phyloP scores from a whole-genome alignment of 2,888 invertebrate genomes.

The Acleris emargana region DNA sequence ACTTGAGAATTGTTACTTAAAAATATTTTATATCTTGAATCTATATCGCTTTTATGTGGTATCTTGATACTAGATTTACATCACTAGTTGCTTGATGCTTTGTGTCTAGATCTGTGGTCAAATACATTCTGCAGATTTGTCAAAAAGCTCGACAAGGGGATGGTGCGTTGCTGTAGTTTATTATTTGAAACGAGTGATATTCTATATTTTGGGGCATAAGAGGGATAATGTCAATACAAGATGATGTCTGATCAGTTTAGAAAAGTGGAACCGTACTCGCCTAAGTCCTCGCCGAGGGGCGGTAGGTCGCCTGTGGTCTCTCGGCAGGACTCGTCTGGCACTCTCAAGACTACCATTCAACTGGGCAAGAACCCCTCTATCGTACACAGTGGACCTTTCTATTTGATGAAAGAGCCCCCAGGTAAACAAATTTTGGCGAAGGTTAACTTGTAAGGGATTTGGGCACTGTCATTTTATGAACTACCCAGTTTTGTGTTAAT shows the following conservation, averaged over 20 bases:
- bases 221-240: constrained; percentile 86
- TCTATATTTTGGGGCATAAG: constrained; percentile 65
- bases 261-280: constrained; percentile 97
- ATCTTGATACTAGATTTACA: constrained; percentile 14
- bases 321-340: constrained; percentile 98
- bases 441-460: background rate
- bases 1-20: no score
- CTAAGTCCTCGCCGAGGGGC: constrained; percentile 96
- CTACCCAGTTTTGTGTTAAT: background rate
- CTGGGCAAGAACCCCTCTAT: constrained; percentile 98
- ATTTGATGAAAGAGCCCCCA: constrained; percentile 98
- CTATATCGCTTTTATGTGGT: no score
- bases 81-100: constrained; percentile 29
- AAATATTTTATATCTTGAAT: no score
- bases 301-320: constrained; percentile 97
- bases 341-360: constrained; percentile 98
- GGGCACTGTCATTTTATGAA: background rate
- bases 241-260: constrained; percentile 97
- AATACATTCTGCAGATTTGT: constrained; percentile 54
- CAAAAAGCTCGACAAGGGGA: constrained; percentile 53
- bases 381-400: constrained; percentile 98
- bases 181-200: constrained; percentile 67
- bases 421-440: constrained; percentile 76
- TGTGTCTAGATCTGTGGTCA: constrained; percentile 22
- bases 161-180: constrained; percentile 64